Conservation (phyloP, 2,888 invertebrate species). For the Melanchra persicariae region DNA sequence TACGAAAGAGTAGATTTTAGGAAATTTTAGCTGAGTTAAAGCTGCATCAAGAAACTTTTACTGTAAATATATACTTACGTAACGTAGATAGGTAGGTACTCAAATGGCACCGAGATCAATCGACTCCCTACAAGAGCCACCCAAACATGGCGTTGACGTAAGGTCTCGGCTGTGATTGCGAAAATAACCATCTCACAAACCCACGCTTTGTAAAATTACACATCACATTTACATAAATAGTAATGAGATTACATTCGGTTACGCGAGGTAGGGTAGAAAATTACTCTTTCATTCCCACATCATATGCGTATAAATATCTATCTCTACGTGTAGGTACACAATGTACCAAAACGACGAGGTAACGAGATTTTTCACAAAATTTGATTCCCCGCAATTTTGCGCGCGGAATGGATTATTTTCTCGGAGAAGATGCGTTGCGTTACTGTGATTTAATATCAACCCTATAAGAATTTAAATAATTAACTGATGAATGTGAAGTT, state of each 20-base stretch:
- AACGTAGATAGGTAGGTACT: background rate
- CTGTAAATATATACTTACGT: background rate
- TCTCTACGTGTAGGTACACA: constrained; percentile 70
- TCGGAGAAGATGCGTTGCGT: constrained; percentile 71
- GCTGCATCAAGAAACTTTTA: constrained; percentile 10
- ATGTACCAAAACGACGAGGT: constrained; percentile 77
- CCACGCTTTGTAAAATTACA: constrained; percentile 64
- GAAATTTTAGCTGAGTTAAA: constrained; percentile 12
- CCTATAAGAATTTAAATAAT: constrained; percentile 45
- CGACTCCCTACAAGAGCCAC: background rate
- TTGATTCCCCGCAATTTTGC: constrained; percentile 84
- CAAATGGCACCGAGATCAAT: constrained; percentile 21
- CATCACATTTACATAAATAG: constrained; percentile 66
- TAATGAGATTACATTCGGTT: constrained; percentile 70
- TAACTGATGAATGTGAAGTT: constrained; percentile 29
- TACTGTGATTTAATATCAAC: constrained; percentile 76
- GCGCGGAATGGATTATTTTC: constrained; percentile 80
- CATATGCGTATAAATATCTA: constrained; percentile 73
- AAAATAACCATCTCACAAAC: constrained; percentile 52
- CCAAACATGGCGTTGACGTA: constrained; percentile 33
- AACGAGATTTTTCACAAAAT: constrained; percentile 86
- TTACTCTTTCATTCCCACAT: constrained; percentile 75
- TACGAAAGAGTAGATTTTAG: constrained; percentile 39
- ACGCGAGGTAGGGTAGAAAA: constrained; percentile 70
- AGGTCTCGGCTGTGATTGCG: constrained; percentile 50